These are phyloP conservation scores for Halisarca cf. caerulea DNA, from an alignment of 37 sponge, comb jelly and placozoan species.

Conservation along the genomic window DNA sequence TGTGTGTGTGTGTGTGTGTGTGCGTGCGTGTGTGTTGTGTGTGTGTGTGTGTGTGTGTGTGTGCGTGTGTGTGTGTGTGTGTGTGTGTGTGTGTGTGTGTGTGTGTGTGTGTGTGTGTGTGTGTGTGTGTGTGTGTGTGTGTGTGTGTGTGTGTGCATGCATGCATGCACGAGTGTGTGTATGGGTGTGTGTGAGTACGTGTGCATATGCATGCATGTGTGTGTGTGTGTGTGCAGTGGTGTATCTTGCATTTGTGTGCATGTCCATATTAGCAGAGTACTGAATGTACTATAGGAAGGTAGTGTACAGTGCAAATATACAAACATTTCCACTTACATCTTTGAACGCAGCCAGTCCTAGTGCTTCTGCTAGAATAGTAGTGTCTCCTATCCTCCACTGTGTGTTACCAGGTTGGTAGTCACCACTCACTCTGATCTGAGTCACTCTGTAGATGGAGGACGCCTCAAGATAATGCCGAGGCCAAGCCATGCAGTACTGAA, in stretches of 20 bases:
- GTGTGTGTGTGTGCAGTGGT: too few species aligned
- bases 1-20: constrained; percentile 12
- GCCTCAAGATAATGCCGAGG: constrained; percentile 63
- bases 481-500: constrained; percentile 87
- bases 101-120: constrained; percentile 18
- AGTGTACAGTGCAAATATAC: not conserved
- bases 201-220: too few species aligned
- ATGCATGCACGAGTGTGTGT: too few species aligned
- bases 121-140: constrained; percentile 18
- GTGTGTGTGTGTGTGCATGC: too few species aligned
- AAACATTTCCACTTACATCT: constrained; percentile 83
- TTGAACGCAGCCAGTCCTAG: constrained; percentile 78
- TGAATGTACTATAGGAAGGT: constrained; percentile 20
- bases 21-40: constrained; percentile 12
- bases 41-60: constrained; percentile 14
- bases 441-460: constrained; percentile 59
- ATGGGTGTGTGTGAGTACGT: too few species aligned
- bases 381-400: constrained; percentile 82
- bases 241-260: not conserved
- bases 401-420: constrained; percentile 76
- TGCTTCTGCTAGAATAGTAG: constrained; percentile 62
- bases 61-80: too few species aligned
- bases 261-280: not conserved
- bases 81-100: constrained; percentile 2
- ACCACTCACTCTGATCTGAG: constrained; percentile 70